Evolutionary conservation across 2,888 invertebrate species (phyloP).

Genomic region (Phytoseiulus persimilis): DNA sequence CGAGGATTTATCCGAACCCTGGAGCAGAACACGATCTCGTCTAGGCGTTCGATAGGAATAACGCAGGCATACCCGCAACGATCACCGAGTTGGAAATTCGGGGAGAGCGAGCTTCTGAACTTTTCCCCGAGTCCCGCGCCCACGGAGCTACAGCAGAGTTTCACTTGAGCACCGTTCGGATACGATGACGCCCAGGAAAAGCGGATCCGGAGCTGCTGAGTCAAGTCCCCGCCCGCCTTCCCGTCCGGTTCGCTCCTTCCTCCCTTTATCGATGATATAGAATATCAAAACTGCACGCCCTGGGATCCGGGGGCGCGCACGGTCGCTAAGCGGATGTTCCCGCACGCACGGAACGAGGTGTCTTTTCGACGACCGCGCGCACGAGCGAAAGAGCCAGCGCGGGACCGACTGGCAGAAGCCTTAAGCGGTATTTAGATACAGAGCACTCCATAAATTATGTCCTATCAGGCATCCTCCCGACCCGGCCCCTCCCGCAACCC

Average conservation of each 20-base stretch:
- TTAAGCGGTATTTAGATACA: not conserved
- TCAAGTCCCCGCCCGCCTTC: too few species aligned
- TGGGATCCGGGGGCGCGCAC: not conserved
- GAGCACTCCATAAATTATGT: constrained; percentile 5
- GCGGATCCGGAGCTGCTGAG: too few species aligned
- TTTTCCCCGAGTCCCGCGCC: too few species aligned
- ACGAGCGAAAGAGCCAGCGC: not conserved
- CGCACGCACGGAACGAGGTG: not conserved
- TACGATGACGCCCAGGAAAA: too few species aligned
- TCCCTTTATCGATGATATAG: not conserved
- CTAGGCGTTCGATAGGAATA: too few species aligned
- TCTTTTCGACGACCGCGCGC: not conserved
- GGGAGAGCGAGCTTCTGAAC: too few species aligned
- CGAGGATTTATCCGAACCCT: too few species aligned
- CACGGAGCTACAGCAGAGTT: too few species aligned
- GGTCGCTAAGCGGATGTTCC: not conserved
- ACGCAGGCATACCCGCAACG: too few species aligned
- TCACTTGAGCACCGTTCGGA: not conserved
- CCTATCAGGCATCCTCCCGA: not conserved
- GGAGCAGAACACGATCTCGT: too few species aligned
- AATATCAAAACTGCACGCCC: not conserved
- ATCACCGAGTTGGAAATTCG: too few species aligned
- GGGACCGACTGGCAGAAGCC: not conserved
- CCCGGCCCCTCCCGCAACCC: not conserved
- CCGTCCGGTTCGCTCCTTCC: not conserved